Percentiles rank a stretch among this genome's conserved stretches.
phyloP scores from a whole-genome alignment of 2,888 invertebrate species.

The Eristalis arbustorum region DNA sequence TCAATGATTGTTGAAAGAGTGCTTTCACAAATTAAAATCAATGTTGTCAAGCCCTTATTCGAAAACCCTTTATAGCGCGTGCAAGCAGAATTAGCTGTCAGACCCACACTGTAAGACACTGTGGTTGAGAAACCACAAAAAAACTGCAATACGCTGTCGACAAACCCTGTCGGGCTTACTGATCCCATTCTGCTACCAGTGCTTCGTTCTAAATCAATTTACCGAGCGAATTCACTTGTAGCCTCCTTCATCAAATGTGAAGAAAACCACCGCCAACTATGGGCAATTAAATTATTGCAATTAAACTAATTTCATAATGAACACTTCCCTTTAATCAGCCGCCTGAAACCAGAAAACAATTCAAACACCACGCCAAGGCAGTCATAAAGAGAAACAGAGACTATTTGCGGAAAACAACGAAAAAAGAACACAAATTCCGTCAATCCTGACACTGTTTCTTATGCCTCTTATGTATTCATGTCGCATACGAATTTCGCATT shows the following conservation, averaged over 20 bases:
- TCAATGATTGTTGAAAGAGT: no score
- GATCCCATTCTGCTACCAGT: background rate
- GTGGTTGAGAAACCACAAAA: no score
- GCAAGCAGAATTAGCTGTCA: no score
- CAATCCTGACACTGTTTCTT: conserved; percentile 6
- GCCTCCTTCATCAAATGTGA: background rate
- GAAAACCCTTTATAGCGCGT: no score
- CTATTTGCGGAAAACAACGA: background rate
- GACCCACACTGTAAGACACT: no score
- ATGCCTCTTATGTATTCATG: conserved; percentile 41
- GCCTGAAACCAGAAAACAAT: background rate
- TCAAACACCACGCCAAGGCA: background rate
- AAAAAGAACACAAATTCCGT: background rate
- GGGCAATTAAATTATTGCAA: background rate
- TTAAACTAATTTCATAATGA: background rate
- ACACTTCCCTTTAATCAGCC: background rate
- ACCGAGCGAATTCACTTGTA: background rate
- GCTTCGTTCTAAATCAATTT: background rate
- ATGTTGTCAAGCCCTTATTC: no score
- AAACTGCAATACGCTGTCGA: no score
- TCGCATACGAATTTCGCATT: conserved; percentile 59
- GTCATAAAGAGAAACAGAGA: background rate
- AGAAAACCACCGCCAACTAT: background rate
- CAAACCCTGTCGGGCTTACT: no score
- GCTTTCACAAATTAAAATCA: no score